Evolutionary conservation across 2,113 vertebrate genomes (phyloP).

Genomic region (Syngnathus floridae): DNA sequence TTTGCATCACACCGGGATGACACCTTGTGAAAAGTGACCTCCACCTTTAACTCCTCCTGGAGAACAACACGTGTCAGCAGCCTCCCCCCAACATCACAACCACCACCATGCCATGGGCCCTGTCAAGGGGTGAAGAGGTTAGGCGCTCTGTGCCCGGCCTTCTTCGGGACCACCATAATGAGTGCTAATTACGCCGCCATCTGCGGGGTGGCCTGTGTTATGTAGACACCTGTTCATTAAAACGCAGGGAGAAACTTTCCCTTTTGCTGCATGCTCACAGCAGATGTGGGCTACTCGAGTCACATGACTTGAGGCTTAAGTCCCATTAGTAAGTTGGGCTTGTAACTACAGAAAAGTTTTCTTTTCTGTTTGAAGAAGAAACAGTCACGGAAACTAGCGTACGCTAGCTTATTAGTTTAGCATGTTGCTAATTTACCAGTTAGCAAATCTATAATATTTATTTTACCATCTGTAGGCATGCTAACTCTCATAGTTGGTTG

Average conservation of each 20-base stretch:
- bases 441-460: no score
- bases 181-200: slow-evolving; percentile 73
- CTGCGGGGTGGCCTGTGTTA: slow-evolving; percentile 71
- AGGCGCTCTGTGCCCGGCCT: slow-evolving; percentile 60
- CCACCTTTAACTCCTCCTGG: slow-evolving; percentile 56
- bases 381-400: no score
- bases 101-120: slow-evolving; percentile 43
- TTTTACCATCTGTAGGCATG: no score
- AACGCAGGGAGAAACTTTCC: slow-evolving; percentile 56
- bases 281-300: neutral
- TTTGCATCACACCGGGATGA: slow-evolving; percentile 66
- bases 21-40: slow-evolving; percentile 64
- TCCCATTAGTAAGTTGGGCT: neutral
- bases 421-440: no score
- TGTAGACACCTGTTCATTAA: slow-evolving; percentile 76
- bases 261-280: slow-evolving; percentile 12
- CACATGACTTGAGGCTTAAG: neutral
- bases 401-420: no score
- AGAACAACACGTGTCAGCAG: slow-evolving; percentile 68
- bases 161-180: slow-evolving; percentile 68
- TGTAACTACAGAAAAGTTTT: no score
- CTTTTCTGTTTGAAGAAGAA: no score
- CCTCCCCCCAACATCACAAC: neutral
- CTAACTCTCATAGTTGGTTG: no score
- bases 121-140: slow-evolving; percentile 69